phyloP scores from a whole-genome alignment of 35 echinoderm and acorn worm genomes.

The Lytechinus variegatus region DNA sequence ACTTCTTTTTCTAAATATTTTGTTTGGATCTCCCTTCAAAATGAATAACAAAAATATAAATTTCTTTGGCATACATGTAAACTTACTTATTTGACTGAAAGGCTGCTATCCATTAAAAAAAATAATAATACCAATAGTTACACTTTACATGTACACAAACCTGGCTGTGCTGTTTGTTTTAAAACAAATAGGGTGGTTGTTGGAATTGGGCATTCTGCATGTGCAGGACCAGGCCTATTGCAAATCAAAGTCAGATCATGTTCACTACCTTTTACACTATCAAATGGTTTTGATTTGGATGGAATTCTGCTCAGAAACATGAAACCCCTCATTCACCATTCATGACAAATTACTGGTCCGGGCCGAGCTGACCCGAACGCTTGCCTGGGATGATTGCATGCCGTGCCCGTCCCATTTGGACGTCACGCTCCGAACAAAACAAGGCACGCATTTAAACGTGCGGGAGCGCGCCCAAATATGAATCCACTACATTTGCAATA shows the following conservation, averaged over 20 bases:
- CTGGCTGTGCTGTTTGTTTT: too few relatives aligned
- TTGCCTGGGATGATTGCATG: background rate
- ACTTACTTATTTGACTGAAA: too few relatives aligned
- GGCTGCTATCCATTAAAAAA: too few relatives aligned
- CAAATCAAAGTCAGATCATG: background rate
- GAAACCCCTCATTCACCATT: background rate
- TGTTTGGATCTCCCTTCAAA: too few relatives aligned
- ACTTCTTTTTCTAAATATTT: too few relatives aligned
- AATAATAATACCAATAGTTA: too few relatives aligned
- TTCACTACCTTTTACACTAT: background rate
- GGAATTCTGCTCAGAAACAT: background rate
- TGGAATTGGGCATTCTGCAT: too few relatives aligned
- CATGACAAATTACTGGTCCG: background rate
- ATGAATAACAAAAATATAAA: too few relatives aligned
- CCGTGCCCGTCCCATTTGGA: background rate
- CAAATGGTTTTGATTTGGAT: background rate
- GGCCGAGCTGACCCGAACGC: background rate
- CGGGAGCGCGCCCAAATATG: slow-evolving; percentile 49
- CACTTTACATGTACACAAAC: too few relatives aligned
- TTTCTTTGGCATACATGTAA: too few relatives aligned
- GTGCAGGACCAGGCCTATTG: too few relatives aligned
- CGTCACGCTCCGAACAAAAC: background rate
- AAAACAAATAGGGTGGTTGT: too few relatives aligned
- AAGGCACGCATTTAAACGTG: slow-evolving; percentile 32
- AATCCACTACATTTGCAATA: slow-evolving; percentile 44